Conservation (phyloP, 1,140 invertebrate species). For the Drosophila simulans region DNA sequence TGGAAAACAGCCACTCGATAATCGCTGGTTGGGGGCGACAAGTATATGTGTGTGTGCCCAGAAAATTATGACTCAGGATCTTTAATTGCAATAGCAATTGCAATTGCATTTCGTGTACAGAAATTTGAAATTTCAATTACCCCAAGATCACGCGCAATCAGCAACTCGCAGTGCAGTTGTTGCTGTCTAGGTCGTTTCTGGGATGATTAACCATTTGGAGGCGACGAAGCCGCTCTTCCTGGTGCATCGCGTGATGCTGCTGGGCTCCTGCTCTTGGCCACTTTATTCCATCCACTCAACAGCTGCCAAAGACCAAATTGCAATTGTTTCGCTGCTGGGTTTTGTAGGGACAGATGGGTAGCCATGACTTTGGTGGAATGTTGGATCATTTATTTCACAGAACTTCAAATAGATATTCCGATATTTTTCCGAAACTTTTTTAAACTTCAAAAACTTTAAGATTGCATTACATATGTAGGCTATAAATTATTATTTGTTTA, state of each 20-base stretch:
- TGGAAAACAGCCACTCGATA: neutral
- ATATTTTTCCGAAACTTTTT: too few relatives aligned
- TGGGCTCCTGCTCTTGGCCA: constrained; percentile 19
- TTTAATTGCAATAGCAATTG: constrained; percentile 50
- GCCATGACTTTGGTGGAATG: constrained; percentile 3
- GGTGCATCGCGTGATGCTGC: constrained; percentile 43
- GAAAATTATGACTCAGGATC: constrained; percentile 58
- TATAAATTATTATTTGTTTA: too few relatives aligned
- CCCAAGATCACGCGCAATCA: constrained; percentile 76
- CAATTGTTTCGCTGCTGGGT: constrained; percentile 29
- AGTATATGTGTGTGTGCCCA: constrained; percentile 47
- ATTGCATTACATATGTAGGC: too few relatives aligned
- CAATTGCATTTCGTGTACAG: constrained; percentile 45
- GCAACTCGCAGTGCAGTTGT: constrained; percentile 28
- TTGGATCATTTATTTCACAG: neutral
- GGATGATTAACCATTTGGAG: constrained; percentile 63
- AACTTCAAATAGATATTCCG: too few relatives aligned
- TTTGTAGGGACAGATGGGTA: neutral
- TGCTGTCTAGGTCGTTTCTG: constrained; percentile 45
- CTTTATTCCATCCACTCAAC: constrained; percentile 19
- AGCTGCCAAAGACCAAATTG: constrained; percentile 45
- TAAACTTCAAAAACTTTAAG: too few relatives aligned
- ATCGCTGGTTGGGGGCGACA: constrained; percentile 53
- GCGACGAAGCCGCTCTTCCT: constrained; percentile 29
- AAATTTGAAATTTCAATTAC: constrained; percentile 76